Conservation (phyloP, 2,888 invertebrate species). For the Leptothorax acervorum region DNA sequence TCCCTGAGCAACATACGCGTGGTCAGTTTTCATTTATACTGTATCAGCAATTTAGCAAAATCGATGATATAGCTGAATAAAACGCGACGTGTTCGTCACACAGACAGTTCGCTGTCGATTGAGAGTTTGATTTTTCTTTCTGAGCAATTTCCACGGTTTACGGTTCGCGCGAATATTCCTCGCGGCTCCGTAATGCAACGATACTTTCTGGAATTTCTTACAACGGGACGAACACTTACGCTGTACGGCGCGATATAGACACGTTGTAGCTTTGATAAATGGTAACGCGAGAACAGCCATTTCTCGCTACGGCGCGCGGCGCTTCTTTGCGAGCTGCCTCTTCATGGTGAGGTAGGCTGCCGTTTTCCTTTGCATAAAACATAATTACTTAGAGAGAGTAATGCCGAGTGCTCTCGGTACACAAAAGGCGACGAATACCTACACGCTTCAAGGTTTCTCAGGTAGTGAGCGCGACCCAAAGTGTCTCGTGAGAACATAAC, state of each 20-base stretch:
- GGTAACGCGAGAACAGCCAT: slow-evolving; percentile 40
- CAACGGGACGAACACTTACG: slow-evolving; percentile 13
- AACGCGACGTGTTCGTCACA: not conserved
- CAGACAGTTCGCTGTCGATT: not conserved
- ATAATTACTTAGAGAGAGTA: slow-evolving; percentile 42
- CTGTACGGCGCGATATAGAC: slow-evolving; percentile 22
- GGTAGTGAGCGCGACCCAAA: slow-evolving; percentile 2
- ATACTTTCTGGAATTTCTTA: slow-evolving; percentile 29
- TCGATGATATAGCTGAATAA: not conserved
- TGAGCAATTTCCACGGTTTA: not conserved
- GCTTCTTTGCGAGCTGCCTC: slow-evolving; percentile 46
- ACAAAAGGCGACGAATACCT: slow-evolving; percentile 42
- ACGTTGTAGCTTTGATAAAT: slow-evolving; percentile 49
- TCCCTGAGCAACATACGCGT: not conserved
- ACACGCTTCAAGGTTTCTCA: slow-evolving; percentile 25
- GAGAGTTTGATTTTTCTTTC: not conserved
- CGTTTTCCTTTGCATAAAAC: slow-evolving; percentile 51
- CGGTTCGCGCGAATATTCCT: not conserved
- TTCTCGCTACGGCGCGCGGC: slow-evolving; percentile 22
- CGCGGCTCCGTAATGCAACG: not conserved
- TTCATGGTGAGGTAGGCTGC: slow-evolving; percentile 36
- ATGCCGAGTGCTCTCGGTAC: slow-evolving; percentile 35
- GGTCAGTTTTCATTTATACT: not conserved
- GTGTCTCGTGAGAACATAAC: slow-evolving; percentile 45
- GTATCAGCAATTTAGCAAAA: not conserved